Base-by-base conservation (phyloP, 2,113 vertebrate genomes). In the Naja naja region DNA sequence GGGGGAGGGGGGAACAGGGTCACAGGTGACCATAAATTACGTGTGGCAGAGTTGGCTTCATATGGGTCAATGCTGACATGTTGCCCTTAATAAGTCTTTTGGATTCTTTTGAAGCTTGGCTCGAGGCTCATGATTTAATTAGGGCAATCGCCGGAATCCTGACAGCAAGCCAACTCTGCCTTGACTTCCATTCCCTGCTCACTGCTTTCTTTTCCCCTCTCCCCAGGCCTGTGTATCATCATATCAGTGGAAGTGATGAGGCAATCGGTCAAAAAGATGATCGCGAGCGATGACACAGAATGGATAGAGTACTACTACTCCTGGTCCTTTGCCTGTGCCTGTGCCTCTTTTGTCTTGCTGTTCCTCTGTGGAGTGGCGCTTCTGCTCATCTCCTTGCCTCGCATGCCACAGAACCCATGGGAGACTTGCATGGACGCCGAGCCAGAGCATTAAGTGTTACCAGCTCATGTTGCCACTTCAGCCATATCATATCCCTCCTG, bases 341-440 rank as follows among this genome's bases (percentile, higher is more conserved):
- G 99, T 2, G 11, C 98, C 0, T 97, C 98, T 95, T 99, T 99
- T 7, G 95, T 98, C 90, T 97, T 99, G 90, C 99, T 99, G 93
- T 99, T 99, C 92, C 95, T 99, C 90, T 98, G 97, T 0, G 99
- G 99, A 89, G 96, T 99, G 0, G 93, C 96, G 22, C 98, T 99
- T 14, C 98, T 99, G 34, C 81, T 99, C 55, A 98, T 99, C 88
- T 98, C 99, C 5, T 98, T 99, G 98, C 99, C 99, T 20, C 98
- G 98, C 39, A 99, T 99, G 98, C 99, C 99, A 90, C 98, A 97
- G 96, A 99, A 99, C 95, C 99, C 99, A 2, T 99, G 99, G 99
- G 99, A 99, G 97, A 98, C 98, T 49, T 99, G 99, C 97, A 99
- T 99, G 99, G 99, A 99, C 0, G 99, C 99, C 0, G 99, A 99